phyloP scores from a whole-genome alignment of 30 jellyfish, hydroid and myxozoan species.

The Sanderia malayensis region DNA sequence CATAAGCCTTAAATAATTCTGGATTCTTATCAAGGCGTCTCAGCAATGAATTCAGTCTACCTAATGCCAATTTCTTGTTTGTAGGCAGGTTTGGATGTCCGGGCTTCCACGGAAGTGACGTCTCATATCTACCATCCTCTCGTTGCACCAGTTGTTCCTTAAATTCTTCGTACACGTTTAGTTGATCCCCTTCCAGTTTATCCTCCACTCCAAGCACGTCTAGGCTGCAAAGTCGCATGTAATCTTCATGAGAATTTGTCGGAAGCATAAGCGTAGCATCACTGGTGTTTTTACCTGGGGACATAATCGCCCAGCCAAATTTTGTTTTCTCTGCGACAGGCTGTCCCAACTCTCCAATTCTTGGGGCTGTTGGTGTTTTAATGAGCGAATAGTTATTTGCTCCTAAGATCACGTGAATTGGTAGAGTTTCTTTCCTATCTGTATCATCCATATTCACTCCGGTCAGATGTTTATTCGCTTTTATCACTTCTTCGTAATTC shows the following conservation, averaged over 20 bases:
- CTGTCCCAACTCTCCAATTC: constrained; percentile 26
- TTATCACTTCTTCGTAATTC: constrained; percentile 7
- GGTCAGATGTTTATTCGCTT: constrained; percentile 23
- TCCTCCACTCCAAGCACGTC: constrained; percentile 17
- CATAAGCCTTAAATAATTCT: constrained; percentile 17
- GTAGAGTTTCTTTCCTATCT: constrained; percentile 28
- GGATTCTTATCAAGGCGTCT: constrained; percentile 20
- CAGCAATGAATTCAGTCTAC: no score
- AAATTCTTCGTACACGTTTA: neutral
- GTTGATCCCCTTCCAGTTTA: neutral
- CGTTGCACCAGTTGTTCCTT: neutral
- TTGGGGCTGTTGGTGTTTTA: constrained; percentile 23
- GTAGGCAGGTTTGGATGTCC: neutral
- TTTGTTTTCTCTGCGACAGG: constrained; percentile 27
- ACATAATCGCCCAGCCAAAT: constrained; percentile 12
- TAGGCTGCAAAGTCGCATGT: neutral
- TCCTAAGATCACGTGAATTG: constrained; percentile 23
- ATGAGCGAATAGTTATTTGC: constrained; percentile 14
- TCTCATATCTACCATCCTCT: neutral
- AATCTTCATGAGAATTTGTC: neutral
- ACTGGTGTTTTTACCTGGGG: neutral
- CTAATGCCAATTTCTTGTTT: constrained; percentile 13
- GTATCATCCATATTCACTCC: constrained; percentile 46
- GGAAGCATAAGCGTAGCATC: neutral
- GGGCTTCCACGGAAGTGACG: neutral